phyloP scores from a whole-genome alignment of 2,888 invertebrate genomes.

The Athalia circularis region DNA sequence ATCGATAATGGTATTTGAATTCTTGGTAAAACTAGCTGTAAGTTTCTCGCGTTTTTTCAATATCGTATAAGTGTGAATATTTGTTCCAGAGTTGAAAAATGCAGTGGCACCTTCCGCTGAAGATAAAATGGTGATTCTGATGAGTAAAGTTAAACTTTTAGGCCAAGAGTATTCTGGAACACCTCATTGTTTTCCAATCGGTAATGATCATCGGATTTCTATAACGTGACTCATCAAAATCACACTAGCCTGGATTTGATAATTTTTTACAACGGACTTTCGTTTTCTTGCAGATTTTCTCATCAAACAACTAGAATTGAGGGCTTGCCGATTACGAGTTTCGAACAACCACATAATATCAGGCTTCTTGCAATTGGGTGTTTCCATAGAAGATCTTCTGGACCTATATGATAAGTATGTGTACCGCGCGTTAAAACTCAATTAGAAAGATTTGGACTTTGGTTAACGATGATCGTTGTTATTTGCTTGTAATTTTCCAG shows the following conservation, averaged over 20 bases:
- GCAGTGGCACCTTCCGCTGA: conserved; percentile 74
- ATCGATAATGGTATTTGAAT: conserved; percentile 75
- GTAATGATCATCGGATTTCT: conserved; percentile 74
- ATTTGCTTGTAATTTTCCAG: conserved; percentile 71
- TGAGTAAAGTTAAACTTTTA: conserved; percentile 85
- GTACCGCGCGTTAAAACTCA: conserved; percentile 37
- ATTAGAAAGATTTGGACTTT: not conserved
- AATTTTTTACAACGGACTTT: conserved; percentile 32
- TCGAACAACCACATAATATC: conserved; percentile 86
- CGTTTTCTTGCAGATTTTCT: conserved; percentile 80
- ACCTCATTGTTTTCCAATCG: conserved; percentile 91
- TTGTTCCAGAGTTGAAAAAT: conserved; percentile 76
- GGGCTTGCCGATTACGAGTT: conserved; percentile 84
- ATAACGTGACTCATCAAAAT: not conserved
- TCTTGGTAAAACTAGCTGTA: not conserved
- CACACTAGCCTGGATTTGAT: conserved; percentile 31
- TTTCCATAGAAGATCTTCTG: conserved; percentile 85
- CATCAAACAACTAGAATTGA: conserved; percentile 86
- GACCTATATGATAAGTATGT: conserved; percentile 88
- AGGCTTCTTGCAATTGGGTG: conserved; percentile 85
- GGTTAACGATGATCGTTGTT: conserved; percentile 31
- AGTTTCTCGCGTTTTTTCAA: too few relatives aligned
- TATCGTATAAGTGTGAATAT: conserved; percentile 6
- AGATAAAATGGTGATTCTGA: conserved; percentile 81
- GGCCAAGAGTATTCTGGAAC: conserved; percentile 88